Conservation (phyloP, 53 echinoderm and acorn worm species). For the Mesocentrotus franciscanus region DNA sequence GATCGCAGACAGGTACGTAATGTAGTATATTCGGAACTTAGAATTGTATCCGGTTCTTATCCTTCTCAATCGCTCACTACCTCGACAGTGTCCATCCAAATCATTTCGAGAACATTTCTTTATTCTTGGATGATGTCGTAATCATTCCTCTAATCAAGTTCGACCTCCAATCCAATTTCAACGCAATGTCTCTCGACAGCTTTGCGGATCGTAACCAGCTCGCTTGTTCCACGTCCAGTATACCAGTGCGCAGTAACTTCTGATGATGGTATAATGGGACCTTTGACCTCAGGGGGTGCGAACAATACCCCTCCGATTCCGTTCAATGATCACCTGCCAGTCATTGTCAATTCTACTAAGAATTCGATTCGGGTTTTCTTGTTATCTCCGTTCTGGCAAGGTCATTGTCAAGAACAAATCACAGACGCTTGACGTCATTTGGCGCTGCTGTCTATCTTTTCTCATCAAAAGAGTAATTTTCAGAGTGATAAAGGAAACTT, state of each 20-base stretch:
- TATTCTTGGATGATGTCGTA: not conserved
- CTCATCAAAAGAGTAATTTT: no score
- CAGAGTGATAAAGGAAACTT: no score
- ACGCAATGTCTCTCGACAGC: not conserved
- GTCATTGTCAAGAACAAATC: constrained; percentile 12
- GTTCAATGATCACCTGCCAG: constrained; percentile 1
- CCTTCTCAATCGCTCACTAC: not conserved
- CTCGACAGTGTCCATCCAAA: not conserved
- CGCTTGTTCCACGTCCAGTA: not conserved
- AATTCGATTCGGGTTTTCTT: not conserved
- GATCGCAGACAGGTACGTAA: not conserved
- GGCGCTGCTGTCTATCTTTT: no score
- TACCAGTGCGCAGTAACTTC: not conserved
- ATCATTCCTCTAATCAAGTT: not conserved
- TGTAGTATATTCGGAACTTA: no score
- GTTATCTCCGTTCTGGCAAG: not conserved
- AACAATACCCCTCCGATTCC: constrained; percentile 47
- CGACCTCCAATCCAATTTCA: not conserved
- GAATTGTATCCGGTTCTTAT: not conserved
- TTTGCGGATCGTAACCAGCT: not conserved
- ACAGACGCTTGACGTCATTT: not conserved
- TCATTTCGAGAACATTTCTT: not conserved
- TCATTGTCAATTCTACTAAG: not conserved
- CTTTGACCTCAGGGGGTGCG: constrained; percentile 31
- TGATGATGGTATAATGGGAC: constrained; percentile 29